Evolutionary conservation across 2,113 vertebrate genomes (phyloP), one percentile per base, ranked within the genome.

Genomic region (Pelecanus crispus): DNA sequence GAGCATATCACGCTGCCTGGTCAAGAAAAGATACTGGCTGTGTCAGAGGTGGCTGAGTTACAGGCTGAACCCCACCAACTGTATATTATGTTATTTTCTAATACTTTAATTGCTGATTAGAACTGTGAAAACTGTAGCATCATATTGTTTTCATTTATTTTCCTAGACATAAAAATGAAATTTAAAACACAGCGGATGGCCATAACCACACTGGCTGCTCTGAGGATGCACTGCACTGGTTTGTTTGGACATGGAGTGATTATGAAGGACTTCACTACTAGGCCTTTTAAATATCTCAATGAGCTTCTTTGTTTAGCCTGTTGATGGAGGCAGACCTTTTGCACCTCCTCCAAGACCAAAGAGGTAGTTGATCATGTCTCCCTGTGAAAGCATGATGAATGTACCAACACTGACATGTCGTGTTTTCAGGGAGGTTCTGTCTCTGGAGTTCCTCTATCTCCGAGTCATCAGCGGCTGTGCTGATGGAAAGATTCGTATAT

Each of bases 401-500:
- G 40, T 21, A 6, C 68, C 53, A 42, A 47, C 31, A 10, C 4
- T 28, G 2, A 0, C 3, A 6, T 7, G 12, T 24, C 45, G 63
- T 92, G 82, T 50, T 90, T 95, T 8, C 96, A 99, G 99, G 97
- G 98, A 98, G 81, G 99, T 99, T 1, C 96, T 98, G n/a, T 97
- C 98, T 5, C 84, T 99, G 97, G 97, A 97, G 21, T 97, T 99
- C 50, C 87, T 98, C 50, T 99, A 98, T 92, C 99, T 99, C 62
- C 95, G 99, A 34, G 98, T 99, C 44, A 86, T 99, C 96, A 99
- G 98, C 0, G 98, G 98, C 89, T 99, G 99, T n/a, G 97, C 93
- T 7, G 99, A 99, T 0, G 99, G 99, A 52, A 99, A 98, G 95
- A 98, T 99, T 78, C 98, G 99, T 13, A 97, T 99, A 53, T 99